Evolutionary conservation across 1,140 invertebrate genomes (phyloP), one percentile per base, ranked within the genome.

Genomic region (Stenopsyche tienmushanensis): DNA sequence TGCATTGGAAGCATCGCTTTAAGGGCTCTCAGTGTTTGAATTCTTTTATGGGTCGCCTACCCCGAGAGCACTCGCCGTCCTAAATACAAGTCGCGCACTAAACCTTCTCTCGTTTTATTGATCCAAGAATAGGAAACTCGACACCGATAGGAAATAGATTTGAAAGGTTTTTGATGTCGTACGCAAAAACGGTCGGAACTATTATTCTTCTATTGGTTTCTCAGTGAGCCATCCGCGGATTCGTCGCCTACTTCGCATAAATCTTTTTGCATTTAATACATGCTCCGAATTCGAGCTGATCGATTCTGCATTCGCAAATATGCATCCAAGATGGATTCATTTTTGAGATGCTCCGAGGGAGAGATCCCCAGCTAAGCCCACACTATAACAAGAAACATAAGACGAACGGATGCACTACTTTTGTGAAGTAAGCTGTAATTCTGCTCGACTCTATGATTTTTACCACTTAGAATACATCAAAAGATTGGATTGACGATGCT

Each of bases 101-200:
- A 57, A 57, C 54, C 29, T 10, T 59, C 29, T 41, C 18, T 45
- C n/a, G 25, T 20, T 49, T 62, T 63, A 63, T 63, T 54, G 62
- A 53, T 42, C 39, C 62, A 63, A 54, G 49, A 57, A 64, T 21
- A 54, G 44, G 59, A 45, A 67, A 64, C 66, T 20, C 44, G 53
- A 67, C 54, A 64, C 66, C 60, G 42, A 64, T 67, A 67, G 66
- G 66, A 67, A 67, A 64, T 67, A 67, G 62, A 67, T 64, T 67
- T 67, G 66, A 67, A 67, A 67, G 66, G 66, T 64, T 64, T 64
- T 67, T 62, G 62, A 64, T 67, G 66, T 67, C 54, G 62, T 34
- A 42, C 53, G 57, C 62, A 52, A 60, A 65, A 52, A 60, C 21
- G 45, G 24, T 17, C 15, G 17, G 24, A 7, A 23, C 21, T 9